Conservation (phyloP, 1,140 invertebrate species). For the Proctacanthus coquilletti region DNA sequence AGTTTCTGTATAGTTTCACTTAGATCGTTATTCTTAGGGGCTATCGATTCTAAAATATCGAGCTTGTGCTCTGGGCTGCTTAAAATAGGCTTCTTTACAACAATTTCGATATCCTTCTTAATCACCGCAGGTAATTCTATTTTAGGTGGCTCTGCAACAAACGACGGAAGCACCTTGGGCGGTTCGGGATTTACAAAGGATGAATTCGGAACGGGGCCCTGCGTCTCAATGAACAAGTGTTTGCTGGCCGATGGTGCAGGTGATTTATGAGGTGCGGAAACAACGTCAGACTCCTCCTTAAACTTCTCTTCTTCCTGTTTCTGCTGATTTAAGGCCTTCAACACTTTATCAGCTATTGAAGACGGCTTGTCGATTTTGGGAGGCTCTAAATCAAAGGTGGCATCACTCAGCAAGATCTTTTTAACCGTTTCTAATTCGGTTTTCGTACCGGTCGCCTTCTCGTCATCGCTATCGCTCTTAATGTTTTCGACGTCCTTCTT, state of each 20-base stretch:
- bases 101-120: background rate
- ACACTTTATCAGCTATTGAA: slow-evolving; percentile 42
- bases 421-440: slow-evolving; percentile 35
- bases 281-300: slow-evolving; percentile 11
- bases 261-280: background rate
- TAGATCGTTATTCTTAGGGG: slow-evolving; percentile 40
- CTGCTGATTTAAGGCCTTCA: slow-evolving; percentile 36
- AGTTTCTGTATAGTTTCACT: slow-evolving; percentile 43
- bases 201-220: too few relatives aligned
- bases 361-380: slow-evolving; percentile 27
- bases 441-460: slow-evolving; percentile 24
- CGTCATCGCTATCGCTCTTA: slow-evolving; percentile 23
- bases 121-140: slow-evolving; percentile 13
- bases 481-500: slow-evolving; percentile 16
- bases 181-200: too few relatives aligned
- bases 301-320: slow-evolving; percentile 26
- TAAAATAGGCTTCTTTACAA: slow-evolving; percentile 9
- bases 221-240: too few relatives aligned
- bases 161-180: background rate
- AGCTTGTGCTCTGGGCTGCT: slow-evolving; percentile 21
- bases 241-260: background rate
- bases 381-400: slow-evolving; percentile 20
- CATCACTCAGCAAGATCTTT: slow-evolving; percentile 21
- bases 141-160: slow-evolving; percentile 15
- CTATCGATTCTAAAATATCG: slow-evolving; percentile 22